Percentiles rank a stretch among this genome's conserved stretches.
Evolutionary conservation across 1,140 invertebrate species (phyloP).

Genomic region (Scaptomyza pallida): DNA sequence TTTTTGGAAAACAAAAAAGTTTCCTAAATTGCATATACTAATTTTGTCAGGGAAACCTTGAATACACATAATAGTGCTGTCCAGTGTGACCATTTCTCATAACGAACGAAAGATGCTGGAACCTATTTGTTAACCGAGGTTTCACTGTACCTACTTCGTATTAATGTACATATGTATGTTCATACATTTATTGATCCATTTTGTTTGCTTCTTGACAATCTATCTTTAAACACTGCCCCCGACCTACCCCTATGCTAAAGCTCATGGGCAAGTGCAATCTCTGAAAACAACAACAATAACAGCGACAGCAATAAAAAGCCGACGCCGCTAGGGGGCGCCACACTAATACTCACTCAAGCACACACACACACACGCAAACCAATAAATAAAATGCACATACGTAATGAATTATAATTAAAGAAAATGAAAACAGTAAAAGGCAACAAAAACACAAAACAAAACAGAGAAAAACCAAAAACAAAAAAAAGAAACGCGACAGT

Average conservation of each 20-base stretch:
- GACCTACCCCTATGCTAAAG: constrained; percentile 46
- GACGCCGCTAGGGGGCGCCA: constrained; percentile 27
- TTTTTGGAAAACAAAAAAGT: too few species aligned
- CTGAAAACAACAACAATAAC: constrained; percentile 16
- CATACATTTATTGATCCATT: constrained; percentile 16
- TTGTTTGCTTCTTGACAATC: constrained; percentile 1
- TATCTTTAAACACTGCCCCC: constrained; percentile 1
- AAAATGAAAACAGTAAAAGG: constrained; percentile 50
- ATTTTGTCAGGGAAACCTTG: too few species aligned
- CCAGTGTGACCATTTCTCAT: too few species aligned
- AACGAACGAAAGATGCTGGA: too few species aligned
- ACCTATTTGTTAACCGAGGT: too few species aligned
- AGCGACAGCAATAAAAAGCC: constrained; percentile 1
- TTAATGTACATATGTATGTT: too few species aligned
- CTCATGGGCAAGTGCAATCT: constrained; percentile 42
- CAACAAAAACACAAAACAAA: constrained; percentile 3
- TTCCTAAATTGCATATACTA: too few species aligned
- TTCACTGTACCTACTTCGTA: too few species aligned
- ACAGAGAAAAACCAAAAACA: constrained; percentile 5
- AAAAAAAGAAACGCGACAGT: constrained; percentile 24
- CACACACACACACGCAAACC: constrained; percentile 9
- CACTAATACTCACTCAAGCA: not conserved
- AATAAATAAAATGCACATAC: constrained; percentile 68
- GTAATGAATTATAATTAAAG: constrained; percentile 81
- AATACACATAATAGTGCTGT: too few species aligned